A percentile compares a stretch with the other conserved stretches of the same genome.
Evolutionary conservation across 2,888 invertebrate species (phyloP).

Genomic region (Cistogaster globosa): DNA sequence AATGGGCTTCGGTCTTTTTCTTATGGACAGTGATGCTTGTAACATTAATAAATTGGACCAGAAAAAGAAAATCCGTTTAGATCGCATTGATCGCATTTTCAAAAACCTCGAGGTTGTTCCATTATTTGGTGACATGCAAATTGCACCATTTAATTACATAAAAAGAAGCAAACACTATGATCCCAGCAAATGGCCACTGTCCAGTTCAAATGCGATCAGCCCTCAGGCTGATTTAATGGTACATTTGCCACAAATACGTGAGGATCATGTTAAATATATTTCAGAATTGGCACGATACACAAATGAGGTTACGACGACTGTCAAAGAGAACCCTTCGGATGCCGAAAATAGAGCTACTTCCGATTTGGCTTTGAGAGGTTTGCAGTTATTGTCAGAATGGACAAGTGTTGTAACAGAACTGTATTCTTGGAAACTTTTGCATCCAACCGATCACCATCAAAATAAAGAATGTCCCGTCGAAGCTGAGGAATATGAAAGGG

Average conservation of each 20-base stretch:
- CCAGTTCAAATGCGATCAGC: slow-evolving; percentile 91
- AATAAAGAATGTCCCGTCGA: slow-evolving; percentile 97
- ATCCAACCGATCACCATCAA: slow-evolving; percentile 98
- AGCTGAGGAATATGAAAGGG: slow-evolving; percentile 99
- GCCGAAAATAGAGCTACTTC: slow-evolving; percentile 95
- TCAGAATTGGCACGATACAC: slow-evolving; percentile 97
- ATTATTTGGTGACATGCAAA: slow-evolving; percentile 99
- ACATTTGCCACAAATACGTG: slow-evolving; percentile 95
- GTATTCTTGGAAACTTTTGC: slow-evolving; percentile 98
- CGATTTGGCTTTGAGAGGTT: slow-evolving; percentile 94
- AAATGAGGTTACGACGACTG: slow-evolving; percentile 92
- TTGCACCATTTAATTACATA: slow-evolving; percentile 98
- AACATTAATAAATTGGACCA: slow-evolving; percentile 98
- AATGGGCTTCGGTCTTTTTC: slow-evolving; percentile 97
- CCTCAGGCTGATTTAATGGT: slow-evolving; percentile 98
- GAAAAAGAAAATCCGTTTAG: slow-evolving; percentile 96
- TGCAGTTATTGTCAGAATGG: slow-evolving; percentile 98
- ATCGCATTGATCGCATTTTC: slow-evolving; percentile 97
- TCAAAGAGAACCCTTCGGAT: slow-evolving; percentile 96
- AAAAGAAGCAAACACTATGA: slow-evolving; percentile 97
- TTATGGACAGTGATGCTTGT: slow-evolving; percentile 97
- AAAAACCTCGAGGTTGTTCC: slow-evolving; percentile 98
- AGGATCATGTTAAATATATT: slow-evolving; percentile 98
- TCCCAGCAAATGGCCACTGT: slow-evolving; percentile 94
- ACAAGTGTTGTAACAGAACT: slow-evolving; percentile 97